Evolutionary conservation across 2,888 invertebrate species (phyloP), one percentile per base, ranked within the genome.

Genomic region (Platycheirus albimanus): DNA sequence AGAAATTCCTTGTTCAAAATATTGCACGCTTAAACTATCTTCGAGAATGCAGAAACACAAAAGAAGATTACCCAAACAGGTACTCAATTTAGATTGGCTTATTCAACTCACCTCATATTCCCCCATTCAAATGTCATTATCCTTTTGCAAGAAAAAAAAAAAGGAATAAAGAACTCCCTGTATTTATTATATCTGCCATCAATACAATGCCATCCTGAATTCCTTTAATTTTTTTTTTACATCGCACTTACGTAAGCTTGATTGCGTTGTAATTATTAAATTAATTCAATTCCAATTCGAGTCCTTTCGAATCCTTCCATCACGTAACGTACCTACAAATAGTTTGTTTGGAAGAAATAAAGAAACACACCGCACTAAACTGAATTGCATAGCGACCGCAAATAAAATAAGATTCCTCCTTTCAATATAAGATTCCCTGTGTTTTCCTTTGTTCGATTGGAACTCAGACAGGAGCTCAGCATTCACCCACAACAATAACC

Each of bases 241-340:
- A 58, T 11, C 45, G 61, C 43, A 56, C 76, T 81, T 76, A 66
- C 70, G 45, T 70, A 45, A 71, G 80, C 64, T 63, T 76, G 76
- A 81, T 81, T 81, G 80, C 80, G 66, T 76, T 76, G 80, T 76
- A 81, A 81, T 81, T 81, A 81, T 71, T 51, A 81, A 76, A 76
- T 81, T 81, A 76, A 81, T 81, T 81, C 64, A 56, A 76, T 81
- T 64, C 61, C 58, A 76, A 66, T 76, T 20, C 28, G 28, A 58
- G 30, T 56, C 38, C 15, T 15, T 13, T 51, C 5, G 7, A 15
- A n/a, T n/a, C n/a, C n/a, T n/a, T n/a, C n/a, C n/a, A n/a, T n/a
- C n/a, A n/a, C n/a, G n/a, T n/a, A n/a, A n/a, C n/a, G n/a, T n/a
- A n/a, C n/a, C n/a, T n/a, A n/a, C n/a, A n/a, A n/a, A n/a, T n/a